A percentile compares a stretch with the other conserved stretches of the same genome.
These are phyloP conservation scores for Numida meleagris DNA, from an alignment of 2,113 vertebrate species.

Conservation along the genomic window DNA sequence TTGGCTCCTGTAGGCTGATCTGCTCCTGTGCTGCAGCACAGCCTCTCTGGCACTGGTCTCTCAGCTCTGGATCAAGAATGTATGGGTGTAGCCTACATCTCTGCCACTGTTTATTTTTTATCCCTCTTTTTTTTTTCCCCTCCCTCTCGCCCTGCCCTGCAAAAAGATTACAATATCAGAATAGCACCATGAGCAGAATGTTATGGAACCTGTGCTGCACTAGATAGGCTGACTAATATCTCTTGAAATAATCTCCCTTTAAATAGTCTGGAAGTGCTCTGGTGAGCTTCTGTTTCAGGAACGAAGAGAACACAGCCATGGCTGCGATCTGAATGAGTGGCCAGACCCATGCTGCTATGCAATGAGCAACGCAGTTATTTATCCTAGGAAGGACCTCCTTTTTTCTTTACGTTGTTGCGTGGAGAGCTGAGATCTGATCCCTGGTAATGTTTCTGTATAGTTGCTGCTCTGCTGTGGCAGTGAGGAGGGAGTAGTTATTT, in stretches of 20 bases:
- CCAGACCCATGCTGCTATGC: slow-evolving; percentile 22
- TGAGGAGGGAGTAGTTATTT: not conserved
- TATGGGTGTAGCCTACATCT: not conserved
- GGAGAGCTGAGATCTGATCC: not conserved
- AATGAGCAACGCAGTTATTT: not conserved
- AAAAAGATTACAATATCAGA: not conserved
- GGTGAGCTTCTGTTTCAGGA: slow-evolving; percentile 47
- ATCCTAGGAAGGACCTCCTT: not conserved
- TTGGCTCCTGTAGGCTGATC: fast-evolving
- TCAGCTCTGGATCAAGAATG: not conserved
- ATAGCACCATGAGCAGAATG: not conserved
- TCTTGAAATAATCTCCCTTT: slow-evolving; percentile 63
- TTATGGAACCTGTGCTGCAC: not conserved
- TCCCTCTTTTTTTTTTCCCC: not conserved
- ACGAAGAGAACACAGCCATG: not conserved
- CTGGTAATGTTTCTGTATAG: not conserved
- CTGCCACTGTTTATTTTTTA: too few relatives aligned
- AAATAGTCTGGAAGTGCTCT: slow-evolving; percentile 49
- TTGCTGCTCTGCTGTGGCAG: fast-evolving
- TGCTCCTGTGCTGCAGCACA: not conserved
- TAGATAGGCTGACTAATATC: slow-evolving; percentile 55
- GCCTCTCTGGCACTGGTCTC: fast-evolving
- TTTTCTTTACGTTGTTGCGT: not conserved
- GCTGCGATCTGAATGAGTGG: slow-evolving; percentile 26
- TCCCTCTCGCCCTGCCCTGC: not conserved